These are phyloP conservation scores for Bicyclus anynana DNA, from an alignment of 1,140 invertebrate species.

Conservation along the genomic window DNA sequence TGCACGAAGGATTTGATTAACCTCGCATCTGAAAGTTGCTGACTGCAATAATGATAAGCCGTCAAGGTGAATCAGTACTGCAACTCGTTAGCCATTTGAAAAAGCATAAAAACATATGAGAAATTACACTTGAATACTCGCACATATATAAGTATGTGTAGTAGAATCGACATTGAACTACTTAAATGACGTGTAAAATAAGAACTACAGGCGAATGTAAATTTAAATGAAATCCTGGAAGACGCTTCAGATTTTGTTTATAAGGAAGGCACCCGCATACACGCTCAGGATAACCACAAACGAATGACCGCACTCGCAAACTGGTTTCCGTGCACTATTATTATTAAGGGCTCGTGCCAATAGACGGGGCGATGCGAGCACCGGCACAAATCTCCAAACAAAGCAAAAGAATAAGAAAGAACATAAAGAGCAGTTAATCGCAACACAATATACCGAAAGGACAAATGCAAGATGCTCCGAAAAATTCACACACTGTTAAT, in stretches of 20 bases:
- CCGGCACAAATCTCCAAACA: slow-evolving; percentile 53
- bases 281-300: slow-evolving; percentile 69
- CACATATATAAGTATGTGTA: not conserved
- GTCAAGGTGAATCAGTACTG: slow-evolving; percentile 59
- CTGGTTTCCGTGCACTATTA: slow-evolving; percentile 74
- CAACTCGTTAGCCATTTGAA: slow-evolving; percentile 7
- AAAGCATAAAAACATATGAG: not conserved
- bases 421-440: slow-evolving; percentile 34
- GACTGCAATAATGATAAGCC: slow-evolving; percentile 46
- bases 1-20: slow-evolving; percentile 28
- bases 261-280: slow-evolving; percentile 65
- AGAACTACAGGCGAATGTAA: not conserved
- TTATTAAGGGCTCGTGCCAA: slow-evolving; percentile 76
- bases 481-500: slow-evolving; percentile 58
- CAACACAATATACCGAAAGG: slow-evolving; percentile 70
- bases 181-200: not conserved
- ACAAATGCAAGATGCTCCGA: slow-evolving; percentile 59
- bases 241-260: slow-evolving; percentile 36
- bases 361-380: slow-evolving; percentile 64
- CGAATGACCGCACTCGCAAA: slow-evolving; percentile 70
- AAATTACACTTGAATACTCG: not conserved
- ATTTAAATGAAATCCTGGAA: slow-evolving; percentile 7
- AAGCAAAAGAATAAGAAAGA: slow-evolving; percentile 47
- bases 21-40: slow-evolving; percentile 65
- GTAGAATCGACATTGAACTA: not conserved